A percentile compares a stretch with the other conserved stretches of the same genome.
Evolutionary conservation across 2,113 vertebrate genomes (phyloP).

Genomic region (Clarias gariepinus): DNA sequence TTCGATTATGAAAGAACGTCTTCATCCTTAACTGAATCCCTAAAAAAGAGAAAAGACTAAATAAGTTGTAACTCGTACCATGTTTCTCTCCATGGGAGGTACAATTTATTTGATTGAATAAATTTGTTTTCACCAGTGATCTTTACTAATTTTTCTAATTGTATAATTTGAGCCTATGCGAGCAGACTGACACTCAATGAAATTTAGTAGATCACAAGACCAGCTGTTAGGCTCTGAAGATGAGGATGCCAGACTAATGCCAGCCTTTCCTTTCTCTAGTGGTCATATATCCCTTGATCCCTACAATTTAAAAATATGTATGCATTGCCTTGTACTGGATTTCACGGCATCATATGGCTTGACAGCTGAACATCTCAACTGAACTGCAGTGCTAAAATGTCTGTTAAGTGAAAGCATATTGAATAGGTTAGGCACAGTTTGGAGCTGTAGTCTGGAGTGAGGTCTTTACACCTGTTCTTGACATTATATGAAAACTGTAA

Average conservation of each 20-base stretch:
- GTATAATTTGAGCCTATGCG: constrained; percentile 7
- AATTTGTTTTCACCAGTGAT: neutral
- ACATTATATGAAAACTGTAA: constrained; percentile 34
- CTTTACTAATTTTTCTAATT: constrained; percentile 6
- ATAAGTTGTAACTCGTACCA: neutral
- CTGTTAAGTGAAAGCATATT: constrained; percentile 27
- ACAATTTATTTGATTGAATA: neutral
- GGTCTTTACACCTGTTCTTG: constrained; percentile 63
- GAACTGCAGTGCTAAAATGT: constrained; percentile 24
- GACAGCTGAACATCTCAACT: constrained; percentile 14
- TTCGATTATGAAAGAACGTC: neutral
- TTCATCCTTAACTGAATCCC: neutral
- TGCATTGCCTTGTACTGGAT: constrained; percentile 21
- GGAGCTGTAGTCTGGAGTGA: constrained; percentile 31
- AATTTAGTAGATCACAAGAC: constrained; percentile 55
- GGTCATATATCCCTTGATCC: constrained; percentile 48
- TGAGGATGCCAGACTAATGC: constrained; percentile 43
- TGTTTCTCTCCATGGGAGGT: neutral
- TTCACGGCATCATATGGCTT: constrained; percentile 26
- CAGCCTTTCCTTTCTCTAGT: constrained; percentile 49
- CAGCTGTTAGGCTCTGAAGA: constrained; percentile 62
- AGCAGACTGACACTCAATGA: neutral
- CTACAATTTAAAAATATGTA: constrained; percentile 29
- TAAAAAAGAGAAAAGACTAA: neutral
- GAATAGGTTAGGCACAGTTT: constrained; percentile 16